Base-by-base conservation (phyloP, 2,113 vertebrate species). In the Diglossa brunneiventris region DNA sequence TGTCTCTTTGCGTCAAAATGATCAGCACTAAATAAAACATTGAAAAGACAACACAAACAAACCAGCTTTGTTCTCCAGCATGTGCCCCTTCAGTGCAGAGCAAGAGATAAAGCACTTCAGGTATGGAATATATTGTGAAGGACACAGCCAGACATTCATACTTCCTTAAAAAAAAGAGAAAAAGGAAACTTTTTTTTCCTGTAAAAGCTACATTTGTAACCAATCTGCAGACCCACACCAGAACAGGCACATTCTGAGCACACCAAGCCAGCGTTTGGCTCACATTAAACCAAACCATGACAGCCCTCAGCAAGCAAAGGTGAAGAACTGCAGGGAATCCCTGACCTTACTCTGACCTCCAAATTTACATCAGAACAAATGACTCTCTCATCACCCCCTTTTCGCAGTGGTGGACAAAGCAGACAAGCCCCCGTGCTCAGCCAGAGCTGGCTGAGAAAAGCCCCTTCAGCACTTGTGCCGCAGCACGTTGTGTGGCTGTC, bases 311-410 rank as follows among this genome's bases (percentile, higher is more conserved):
- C 28, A 53, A 62, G 37, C 4, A 50, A 58, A 92, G 56, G 41
- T 64, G 39, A 68, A n/a, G 46, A 92, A 42, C 67, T 39, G 14
- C 2, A 0, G 19, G 55, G 22, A 84, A 94, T 27, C 46, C 56
- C 46, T 30, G 74, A 82, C 87, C 75, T 94, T 82, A 95, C 24
- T 69, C 2, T 46, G 74, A 79, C 94, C 89, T 91, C 89, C 66
- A 87, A 15, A 89, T 83, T 81, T 72, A 52, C 72, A 93, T 64
- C 47, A 56, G 10, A 91, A 91, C 21, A 82, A 91, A 41, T 1
- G 4, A 44, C 15, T 39, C 26, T 35, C 6, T 37, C 81, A 33
- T 28, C 33, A 70, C 42, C 50, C 9, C 5, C 21, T 7, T 67
- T 42, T 20, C 24, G 35, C 20, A 73, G 39, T 0, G 22, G 35